Conservation (phyloP, 2,113 vertebrate species). For the Etheostoma cragini region DNA sequence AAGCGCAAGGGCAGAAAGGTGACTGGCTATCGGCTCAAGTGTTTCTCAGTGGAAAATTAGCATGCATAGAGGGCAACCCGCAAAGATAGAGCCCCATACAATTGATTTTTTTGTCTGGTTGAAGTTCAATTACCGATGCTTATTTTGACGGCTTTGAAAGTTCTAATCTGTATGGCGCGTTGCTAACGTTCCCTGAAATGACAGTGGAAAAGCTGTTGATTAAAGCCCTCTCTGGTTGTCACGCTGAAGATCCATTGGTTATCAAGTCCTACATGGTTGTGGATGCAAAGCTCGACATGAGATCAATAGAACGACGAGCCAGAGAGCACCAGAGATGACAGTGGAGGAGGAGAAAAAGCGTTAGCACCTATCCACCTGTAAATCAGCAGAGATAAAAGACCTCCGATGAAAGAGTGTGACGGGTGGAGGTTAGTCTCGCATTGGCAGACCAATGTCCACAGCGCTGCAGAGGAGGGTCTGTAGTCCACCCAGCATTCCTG, state of each 20-base stretch:
- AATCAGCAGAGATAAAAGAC: slow-evolving; percentile 44
- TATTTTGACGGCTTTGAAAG: slow-evolving; percentile 43
- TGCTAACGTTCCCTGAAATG: slow-evolving; percentile 22
- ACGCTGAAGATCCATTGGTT: slow-evolving; percentile 6
- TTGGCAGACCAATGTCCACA: no score
- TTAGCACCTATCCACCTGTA: slow-evolving; percentile 13
- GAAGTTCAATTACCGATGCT: slow-evolving; percentile 52
- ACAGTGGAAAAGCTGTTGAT: slow-evolving; percentile 34
- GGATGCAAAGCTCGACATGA: slow-evolving; percentile 47
- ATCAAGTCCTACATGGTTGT: slow-evolving; percentile 20
- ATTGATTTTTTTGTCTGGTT: slow-evolving; percentile 52
- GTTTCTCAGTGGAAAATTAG: slow-evolving; percentile 16
- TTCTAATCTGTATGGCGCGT: slow-evolving; percentile 21
- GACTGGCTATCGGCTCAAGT: neutral
- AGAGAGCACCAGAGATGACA: neutral
- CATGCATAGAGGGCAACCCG: slow-evolving; percentile 8
- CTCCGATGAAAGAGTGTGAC: slow-evolving; percentile 27
- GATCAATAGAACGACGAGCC: slow-evolving; percentile 39
- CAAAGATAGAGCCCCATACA: neutral
- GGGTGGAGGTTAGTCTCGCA: neutral
- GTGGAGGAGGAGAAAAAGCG: slow-evolving; percentile 1
- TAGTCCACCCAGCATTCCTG: no score
- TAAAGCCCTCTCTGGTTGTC: slow-evolving; percentile 19
- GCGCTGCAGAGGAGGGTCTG: no score
- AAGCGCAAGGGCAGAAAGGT: neutral